Base-by-base conservation (phyloP, 2,797 vertebrate species). In the Hydrolagus colliei region DNA sequence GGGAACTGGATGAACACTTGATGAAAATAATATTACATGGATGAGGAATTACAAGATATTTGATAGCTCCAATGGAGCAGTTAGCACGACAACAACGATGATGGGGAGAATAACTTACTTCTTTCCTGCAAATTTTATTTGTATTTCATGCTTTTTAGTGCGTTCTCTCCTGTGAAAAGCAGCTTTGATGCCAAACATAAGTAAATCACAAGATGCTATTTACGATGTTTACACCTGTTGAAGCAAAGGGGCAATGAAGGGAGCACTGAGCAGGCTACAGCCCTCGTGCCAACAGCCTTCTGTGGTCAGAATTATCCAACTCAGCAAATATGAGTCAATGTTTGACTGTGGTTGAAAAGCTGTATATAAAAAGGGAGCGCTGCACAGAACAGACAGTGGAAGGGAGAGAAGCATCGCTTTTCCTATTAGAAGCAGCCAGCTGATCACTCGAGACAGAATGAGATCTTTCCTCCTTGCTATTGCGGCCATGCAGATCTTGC, bases 401-500 rank as follows among this genome's bases (percentile, higher is more conserved):
- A 77, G 75, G 68, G 63, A 71, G 79, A 84, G 79, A 71, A 84
- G 20, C 63, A 71, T 27, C 79, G 12, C 63, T 32, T 84, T 71
- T n/a, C 35, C 79, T 84, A 27, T 84, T 3, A 68, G 32, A 35
- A 71, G 20, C 79, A 84, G 65, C 32, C 63, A 18, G 32, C 79
- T 84, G 14, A 71, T 84, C 79, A 18, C 22, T 67, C 62, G 65
- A 84, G 16, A 10, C 79, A 84, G 65, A 84, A 84, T 84, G 79
- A 84, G 68, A 41, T 20, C 79, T 32, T 84, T 84, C 12, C 65
- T 84, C 52, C 79, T 84, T 27, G 27, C 65, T 32, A 68, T 84
- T 11, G 79, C 79, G 20, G 79, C 79, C 4, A 32, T 84, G 32
- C 79, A 84, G 65, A 84, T 84, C 65, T 65, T 84, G 63, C 79